These are phyloP conservation scores for Psilopogon haemacephalus DNA, from an alignment of 2,113 vertebrate species.

Conservation along the genomic window DNA sequence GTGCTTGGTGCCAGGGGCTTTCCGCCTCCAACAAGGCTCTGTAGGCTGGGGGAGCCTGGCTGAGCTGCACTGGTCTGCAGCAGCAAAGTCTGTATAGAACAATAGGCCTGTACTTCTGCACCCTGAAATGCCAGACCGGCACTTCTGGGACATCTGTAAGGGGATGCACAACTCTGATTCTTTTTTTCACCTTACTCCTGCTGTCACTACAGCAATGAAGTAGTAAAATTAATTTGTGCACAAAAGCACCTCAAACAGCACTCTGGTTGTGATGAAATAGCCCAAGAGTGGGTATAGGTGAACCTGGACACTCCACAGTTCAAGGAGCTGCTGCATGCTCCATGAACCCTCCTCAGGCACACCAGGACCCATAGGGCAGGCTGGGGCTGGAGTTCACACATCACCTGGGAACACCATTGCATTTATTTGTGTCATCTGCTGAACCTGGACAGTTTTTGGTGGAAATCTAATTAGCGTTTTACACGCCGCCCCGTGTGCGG, in stretches of 20 bases:
- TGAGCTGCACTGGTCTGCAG: slow-evolving; percentile 16
- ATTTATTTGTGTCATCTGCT: neutral
- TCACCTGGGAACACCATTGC: neutral
- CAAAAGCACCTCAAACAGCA: neutral
- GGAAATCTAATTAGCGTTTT: neutral
- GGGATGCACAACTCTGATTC: neutral
- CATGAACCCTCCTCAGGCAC: neutral
- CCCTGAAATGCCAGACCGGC: neutral
- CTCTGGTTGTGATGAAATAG: neutral
- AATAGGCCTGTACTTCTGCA: slow-evolving; percentile 31
- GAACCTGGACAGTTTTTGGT: slow-evolving; percentile 23
- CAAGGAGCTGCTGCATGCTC: neutral
- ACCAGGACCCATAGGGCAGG: neutral
- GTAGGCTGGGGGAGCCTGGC: slow-evolving; percentile 17
- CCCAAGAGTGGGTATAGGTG: neutral
- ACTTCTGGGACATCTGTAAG: neutral
- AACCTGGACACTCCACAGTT: neutral
- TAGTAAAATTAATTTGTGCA: neutral
- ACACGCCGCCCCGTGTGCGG: neutral
- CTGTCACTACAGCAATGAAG: neutral
- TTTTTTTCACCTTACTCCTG: neutral
- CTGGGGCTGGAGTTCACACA: neutral
- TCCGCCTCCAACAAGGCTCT: neutral
- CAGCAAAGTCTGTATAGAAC: slow-evolving; percentile 10
- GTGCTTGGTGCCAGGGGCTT: slow-evolving; percentile 9